A percentile compares a stretch with the other conserved stretches of the same genome.
Evolutionary conservation across 2,888 invertebrate species (phyloP).

Genomic region (Acholoe squamosa): DNA sequence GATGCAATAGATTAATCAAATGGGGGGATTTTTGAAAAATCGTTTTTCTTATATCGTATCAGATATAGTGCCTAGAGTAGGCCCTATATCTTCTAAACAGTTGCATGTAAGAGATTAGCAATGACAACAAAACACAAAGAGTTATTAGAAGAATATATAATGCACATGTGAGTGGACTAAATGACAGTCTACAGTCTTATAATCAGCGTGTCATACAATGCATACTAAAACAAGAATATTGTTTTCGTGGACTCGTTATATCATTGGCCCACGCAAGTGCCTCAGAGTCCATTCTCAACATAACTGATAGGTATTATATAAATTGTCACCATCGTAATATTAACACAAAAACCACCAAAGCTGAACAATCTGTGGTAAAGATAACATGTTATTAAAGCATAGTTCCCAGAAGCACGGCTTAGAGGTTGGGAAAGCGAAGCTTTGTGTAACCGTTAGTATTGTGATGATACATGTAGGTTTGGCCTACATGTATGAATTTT

Average conservation of each 20-base stretch:
- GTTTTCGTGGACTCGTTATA: background rate
- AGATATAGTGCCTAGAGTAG: too few relatives aligned
- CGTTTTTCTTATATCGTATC: too few relatives aligned
- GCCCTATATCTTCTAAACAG: too few relatives aligned
- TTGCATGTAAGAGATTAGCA: too few relatives aligned
- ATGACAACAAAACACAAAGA: background rate
- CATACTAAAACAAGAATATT: conserved; percentile 19
- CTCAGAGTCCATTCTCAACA: background rate
- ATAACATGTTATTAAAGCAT: background rate
- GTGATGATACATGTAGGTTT: too few relatives aligned
- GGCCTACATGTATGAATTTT: too few relatives aligned
- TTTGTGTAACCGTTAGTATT: background rate
- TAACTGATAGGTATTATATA: background rate
- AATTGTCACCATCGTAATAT: background rate
- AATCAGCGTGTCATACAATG: conserved; percentile 43
- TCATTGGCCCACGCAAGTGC: conserved; percentile 11
- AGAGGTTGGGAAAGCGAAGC: background rate
- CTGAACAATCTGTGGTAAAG: conserved; percentile 7
- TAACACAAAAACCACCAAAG: background rate
- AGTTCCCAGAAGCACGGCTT: background rate
- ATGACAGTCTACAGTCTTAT: conserved; percentile 19
- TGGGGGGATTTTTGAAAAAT: too few relatives aligned
- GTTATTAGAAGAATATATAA: conserved; percentile 51
- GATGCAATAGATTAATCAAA: too few relatives aligned
- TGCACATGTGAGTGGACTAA: conserved; percentile 46